A percentile compares a stretch with the other conserved stretches of the same genome.
phyloP scores from a whole-genome alignment of 1,140 invertebrate genomes.

The Drosophila chauvacae region DNA sequence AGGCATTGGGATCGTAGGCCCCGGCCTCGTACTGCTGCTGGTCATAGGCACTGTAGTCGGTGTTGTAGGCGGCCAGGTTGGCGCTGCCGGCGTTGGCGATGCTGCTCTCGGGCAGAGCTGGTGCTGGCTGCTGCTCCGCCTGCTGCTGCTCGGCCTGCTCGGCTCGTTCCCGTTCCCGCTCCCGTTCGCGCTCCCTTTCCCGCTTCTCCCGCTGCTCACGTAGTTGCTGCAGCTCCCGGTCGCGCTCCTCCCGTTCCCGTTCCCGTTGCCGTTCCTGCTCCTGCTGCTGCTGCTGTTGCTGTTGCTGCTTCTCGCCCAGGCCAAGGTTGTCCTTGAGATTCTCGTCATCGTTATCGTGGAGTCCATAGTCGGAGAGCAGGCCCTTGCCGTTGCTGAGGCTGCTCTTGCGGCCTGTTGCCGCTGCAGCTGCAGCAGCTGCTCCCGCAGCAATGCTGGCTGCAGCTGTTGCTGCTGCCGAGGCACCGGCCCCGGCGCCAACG shows the following conservation, averaged over 20 bases:
- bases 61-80: constrained; percentile 74
- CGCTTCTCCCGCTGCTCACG: constrained; percentile 60
- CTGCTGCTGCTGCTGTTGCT: constrained; percentile 56
- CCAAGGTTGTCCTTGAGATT: constrained; percentile 84
- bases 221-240: constrained; percentile 60
- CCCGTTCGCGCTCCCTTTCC: constrained; percentile 53
- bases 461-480: constrained; percentile 29
- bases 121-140: constrained; percentile 37
- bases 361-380: constrained; percentile 61
- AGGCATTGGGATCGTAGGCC: constrained; percentile 70
- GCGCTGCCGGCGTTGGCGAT: constrained; percentile 54
- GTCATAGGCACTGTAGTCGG: constrained; percentile 80
- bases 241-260: constrained; percentile 60
- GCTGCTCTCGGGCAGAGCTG: constrained; percentile 30
- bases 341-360: constrained; percentile 83
- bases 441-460: constrained; percentile 37
- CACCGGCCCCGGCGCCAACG: constrained; percentile 19
- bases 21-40: constrained; percentile 81
- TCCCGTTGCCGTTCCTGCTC: constrained; percentile 47
- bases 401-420: constrained; percentile 52
- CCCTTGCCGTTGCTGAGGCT: constrained; percentile 53
- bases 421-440: constrained; percentile 33
- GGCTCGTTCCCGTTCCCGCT: constrained; percentile 29
- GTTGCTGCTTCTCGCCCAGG: constrained; percentile 77
- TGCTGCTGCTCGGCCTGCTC: constrained; percentile 58